These are phyloP conservation scores for Micrasema longulum DNA, from an alignment of 1,140 invertebrate species.

Conservation along the genomic window DNA sequence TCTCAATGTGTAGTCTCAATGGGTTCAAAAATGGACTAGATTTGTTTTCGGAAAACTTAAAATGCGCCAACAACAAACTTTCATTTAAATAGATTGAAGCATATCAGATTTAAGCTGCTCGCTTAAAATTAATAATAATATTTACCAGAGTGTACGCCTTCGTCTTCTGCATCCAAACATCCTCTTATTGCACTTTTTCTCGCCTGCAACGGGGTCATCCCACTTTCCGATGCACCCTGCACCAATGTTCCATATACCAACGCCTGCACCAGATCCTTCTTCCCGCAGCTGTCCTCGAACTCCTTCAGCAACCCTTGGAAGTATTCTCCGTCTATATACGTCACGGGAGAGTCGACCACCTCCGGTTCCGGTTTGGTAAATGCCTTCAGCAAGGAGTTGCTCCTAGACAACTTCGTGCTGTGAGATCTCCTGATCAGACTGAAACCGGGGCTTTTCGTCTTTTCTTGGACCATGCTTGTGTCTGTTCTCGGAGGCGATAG, in stretches of 20 bases:
- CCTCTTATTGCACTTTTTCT: conserved; percentile 67
- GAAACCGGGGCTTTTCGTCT: conserved; percentile 67
- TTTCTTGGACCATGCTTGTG: conserved; percentile 57
- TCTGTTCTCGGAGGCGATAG: conserved; percentile 59
- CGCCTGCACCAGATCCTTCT: conserved; percentile 58
- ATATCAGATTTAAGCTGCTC: no score
- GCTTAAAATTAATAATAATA: no score
- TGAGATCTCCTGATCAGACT: conserved; percentile 76
- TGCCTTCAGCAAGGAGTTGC: conserved; percentile 68
- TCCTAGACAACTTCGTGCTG: conserved; percentile 77
- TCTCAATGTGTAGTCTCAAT: no score
- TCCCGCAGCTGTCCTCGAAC: conserved; percentile 61
- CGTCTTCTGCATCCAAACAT: conserved; percentile 69
- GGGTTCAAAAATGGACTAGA: no score
- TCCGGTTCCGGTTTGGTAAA: conserved; percentile 55
- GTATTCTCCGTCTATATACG: conserved; percentile 62
- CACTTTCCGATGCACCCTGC: conserved; percentile 36
- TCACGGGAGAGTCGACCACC: conserved; percentile 56
- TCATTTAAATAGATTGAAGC: no score
- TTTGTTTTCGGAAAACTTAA: no score
- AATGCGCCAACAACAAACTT: no score
- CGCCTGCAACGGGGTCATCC: conserved; percentile 59
- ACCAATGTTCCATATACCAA: conserved; percentile 48
- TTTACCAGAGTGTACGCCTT: conserved; percentile 75
- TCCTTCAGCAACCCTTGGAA: conserved; percentile 56